Percentiles rank a stretch among this genome's conserved stretches.
phyloP scores from a whole-genome alignment of 2,888 invertebrate species.

The Chydorus sphaericus region DNA sequence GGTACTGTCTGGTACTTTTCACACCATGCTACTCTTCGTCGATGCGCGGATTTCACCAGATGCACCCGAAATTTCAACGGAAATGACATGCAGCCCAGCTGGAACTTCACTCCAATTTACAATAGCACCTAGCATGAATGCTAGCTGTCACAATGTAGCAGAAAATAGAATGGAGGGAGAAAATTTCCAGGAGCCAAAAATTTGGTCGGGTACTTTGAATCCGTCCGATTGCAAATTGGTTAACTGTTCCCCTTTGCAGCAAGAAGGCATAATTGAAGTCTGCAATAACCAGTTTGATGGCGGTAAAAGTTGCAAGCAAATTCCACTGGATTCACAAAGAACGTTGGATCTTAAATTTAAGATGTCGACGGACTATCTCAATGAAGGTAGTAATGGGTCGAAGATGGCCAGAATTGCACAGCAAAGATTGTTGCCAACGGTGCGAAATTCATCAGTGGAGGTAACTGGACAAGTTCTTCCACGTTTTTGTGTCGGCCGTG shows the following conservation, averaged over 20 bases:
- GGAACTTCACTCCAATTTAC: not conserved
- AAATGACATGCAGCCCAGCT: not conserved
- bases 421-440: not conserved
- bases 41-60: conserved; percentile 3
- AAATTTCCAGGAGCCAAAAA: not conserved
- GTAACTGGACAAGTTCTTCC: not conserved
- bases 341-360: too few relatives aligned
- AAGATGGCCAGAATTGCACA: too few relatives aligned
- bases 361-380: too few relatives aligned
- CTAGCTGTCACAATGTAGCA: too few relatives aligned
- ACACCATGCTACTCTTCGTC: conserved; percentile 60
- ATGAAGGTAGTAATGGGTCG: too few relatives aligned
- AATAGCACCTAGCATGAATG: too few relatives aligned
- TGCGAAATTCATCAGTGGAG: too few relatives aligned
- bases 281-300: too few relatives aligned
- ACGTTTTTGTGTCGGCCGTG: not conserved
- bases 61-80: not conserved
- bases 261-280: not conserved
- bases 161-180: too few relatives aligned
- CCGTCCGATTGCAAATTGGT: not conserved
- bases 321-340: too few relatives aligned
- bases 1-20: conserved; percentile 58
- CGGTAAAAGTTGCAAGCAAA: too few relatives aligned
- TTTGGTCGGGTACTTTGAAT: not conserved
- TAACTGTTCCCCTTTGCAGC: not conserved